Evolutionary conservation across 1,140 invertebrate species (phyloP), one percentile per base, ranked within the genome.

Genomic region (Dreissena rostriformis): DNA sequence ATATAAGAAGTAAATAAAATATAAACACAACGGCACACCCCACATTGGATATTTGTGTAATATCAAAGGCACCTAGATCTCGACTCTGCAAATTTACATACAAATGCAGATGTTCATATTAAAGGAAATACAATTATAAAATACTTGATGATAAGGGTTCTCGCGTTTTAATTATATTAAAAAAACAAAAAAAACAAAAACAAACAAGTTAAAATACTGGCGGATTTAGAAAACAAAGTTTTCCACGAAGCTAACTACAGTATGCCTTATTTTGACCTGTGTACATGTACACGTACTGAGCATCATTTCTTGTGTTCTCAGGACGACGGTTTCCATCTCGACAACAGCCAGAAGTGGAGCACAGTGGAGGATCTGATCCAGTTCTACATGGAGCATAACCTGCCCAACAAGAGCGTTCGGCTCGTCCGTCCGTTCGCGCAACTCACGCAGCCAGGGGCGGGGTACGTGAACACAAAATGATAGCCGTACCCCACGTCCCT

Each of bases 341-440:
- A 80, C 29, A 15, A 57, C 26, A 24, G 17, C 7, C 26, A 71
- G n/a, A 70, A 80, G 55, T 80, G 70, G 28, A 2, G n/a, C 51
- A 29, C 12, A 19, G 67, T 71, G 0, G 77, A 80, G 26, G 66
- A 70, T 10, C 1, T 80, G 65, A 71, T 80, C n/a, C 12, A 80
- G 19, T n/a, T 70, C 49, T 80, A 80, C 52, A 70, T n/a, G 8
- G 28, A 71, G 11, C 49, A 57, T 22, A 15, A 28, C 7, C 65
- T 80, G 61, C 77, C 77, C 22, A 80, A 80, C 22, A 80, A 80
- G 53, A 12, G 22, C n/a, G 65, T 63, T 6, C 68, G 22, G 71
- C 77, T 80, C 22, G 57, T 51, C 57, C 51, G 49, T n/a, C 66
- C 77, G n/a, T 71, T 70, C 28, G 55, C 77, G 53, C 55, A 70